phyloP scores from a whole-genome alignment of 2,113 vertebrate genomes.

The Lycaon pictus region DNA sequence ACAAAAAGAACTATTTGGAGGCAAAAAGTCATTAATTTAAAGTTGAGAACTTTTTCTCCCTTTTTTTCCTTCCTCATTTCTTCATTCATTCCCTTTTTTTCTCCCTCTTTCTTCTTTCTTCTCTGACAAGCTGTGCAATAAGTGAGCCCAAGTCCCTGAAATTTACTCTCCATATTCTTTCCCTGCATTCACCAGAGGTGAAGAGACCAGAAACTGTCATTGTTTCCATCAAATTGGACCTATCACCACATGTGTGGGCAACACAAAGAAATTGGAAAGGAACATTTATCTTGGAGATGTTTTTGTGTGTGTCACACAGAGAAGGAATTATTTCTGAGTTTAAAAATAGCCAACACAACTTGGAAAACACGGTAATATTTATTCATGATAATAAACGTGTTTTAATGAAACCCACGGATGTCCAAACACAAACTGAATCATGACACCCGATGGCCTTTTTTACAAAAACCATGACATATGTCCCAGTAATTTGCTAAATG shows the following conservation, averaged over 20 bases:
- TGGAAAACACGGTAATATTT: slow-evolving; percentile 76
- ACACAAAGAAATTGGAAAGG: neutral
- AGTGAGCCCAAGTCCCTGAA: neutral
- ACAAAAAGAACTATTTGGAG: neutral
- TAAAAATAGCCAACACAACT: slow-evolving; percentile 73
- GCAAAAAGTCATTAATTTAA: slow-evolving; percentile 27
- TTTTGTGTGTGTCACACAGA: neutral
- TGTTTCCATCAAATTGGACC: slow-evolving; percentile 30
- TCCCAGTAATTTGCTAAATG: slow-evolving; percentile 32
- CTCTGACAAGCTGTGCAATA: neutral
- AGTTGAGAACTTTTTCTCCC: neutral
- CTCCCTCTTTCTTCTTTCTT: neutral
- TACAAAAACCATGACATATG: slow-evolving; percentile 39
- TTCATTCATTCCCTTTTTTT: neutral
- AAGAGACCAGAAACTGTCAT: slow-evolving; percentile 26
- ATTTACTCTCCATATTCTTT: neutral
- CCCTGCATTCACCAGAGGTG: neutral
- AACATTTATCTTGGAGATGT: slow-evolving; percentile 9
- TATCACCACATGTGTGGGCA: neutral
- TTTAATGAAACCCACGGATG: slow-evolving; percentile 69
- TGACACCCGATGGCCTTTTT: slow-evolving; percentile 53
- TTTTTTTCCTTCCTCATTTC: neutral
- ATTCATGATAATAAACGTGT: slow-evolving; percentile 73
- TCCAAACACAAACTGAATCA: slow-evolving; percentile 67
- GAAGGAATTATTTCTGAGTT: slow-evolving; percentile 56